phyloP scores from a whole-genome alignment of 2,113 vertebrate species.

The Corvus moneduloides region DNA sequence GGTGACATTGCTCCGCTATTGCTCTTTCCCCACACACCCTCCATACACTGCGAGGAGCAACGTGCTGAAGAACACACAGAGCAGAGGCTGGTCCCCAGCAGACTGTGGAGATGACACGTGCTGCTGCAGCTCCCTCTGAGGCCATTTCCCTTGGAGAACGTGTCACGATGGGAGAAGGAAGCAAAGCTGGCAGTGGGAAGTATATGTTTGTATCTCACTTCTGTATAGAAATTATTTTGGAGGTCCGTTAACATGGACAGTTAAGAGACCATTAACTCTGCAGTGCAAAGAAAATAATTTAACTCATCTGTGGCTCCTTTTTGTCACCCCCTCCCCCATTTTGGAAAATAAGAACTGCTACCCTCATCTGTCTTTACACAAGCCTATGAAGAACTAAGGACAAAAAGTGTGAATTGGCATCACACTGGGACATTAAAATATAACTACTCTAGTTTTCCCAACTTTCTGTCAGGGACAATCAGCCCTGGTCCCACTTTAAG shows the following conservation, averaged over 20 bases:
- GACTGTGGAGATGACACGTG: rapidly evolving
- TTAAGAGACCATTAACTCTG: background rate
- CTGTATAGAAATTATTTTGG: background rate
- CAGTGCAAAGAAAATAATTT: background rate
- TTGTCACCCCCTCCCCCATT: rapidly evolving
- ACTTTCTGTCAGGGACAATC: background rate
- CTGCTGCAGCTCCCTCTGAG: background rate
- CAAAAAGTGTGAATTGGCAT: background rate
- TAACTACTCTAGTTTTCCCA: background rate
- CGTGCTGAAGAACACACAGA: background rate
- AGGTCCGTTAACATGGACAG: background rate
- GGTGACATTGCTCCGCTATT: no score
- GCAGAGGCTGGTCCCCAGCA: background rate
- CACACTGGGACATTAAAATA: background rate
- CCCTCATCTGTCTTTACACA: background rate
- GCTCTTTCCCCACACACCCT: background rate
- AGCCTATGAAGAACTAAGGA: background rate
- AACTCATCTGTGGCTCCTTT: background rate
- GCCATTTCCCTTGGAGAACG: background rate
- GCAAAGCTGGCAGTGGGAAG: background rate
- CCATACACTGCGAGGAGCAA: rapidly evolving
- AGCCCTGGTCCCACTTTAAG: background rate
- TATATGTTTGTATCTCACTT: background rate
- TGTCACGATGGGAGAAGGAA: background rate
- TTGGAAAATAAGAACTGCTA: background rate